These are phyloP conservation scores for Crotalus tigris DNA, from an alignment of 2,113 vertebrate species.

Conservation along the genomic window DNA sequence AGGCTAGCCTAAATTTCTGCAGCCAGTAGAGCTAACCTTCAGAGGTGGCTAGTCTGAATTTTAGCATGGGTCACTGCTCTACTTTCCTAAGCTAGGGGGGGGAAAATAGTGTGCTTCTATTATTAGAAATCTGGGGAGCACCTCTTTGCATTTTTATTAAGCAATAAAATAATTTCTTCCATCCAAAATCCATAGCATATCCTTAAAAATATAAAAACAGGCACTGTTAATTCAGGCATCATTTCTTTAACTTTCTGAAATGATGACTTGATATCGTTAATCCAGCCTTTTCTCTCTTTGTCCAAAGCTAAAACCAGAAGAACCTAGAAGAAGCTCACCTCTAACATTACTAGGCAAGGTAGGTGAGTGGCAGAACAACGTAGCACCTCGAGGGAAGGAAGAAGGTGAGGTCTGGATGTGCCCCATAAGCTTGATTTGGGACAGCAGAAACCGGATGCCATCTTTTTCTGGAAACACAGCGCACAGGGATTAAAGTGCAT, in stretches of 20 bases:
- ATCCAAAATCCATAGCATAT: background rate
- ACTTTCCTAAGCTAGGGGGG: background rate
- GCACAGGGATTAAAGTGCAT: constrained; percentile 46
- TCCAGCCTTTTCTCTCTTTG: background rate
- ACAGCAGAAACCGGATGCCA: background rate
- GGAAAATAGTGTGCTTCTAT: background rate
- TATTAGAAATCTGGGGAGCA: background rate
- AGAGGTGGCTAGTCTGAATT: background rate
- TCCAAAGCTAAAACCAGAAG: background rate
- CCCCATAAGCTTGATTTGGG: background rate
- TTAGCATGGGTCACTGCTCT: background rate
- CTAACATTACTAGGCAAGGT: background rate
- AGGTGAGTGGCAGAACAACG: background rate
- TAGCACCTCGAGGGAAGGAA: background rate
- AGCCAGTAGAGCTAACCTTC: background rate
- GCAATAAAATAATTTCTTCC: constrained; percentile 3
- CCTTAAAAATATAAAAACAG: constrained; percentile 3
- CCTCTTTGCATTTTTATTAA: background rate
- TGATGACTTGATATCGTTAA: background rate
- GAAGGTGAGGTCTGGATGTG: background rate
- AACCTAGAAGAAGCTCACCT: no score
- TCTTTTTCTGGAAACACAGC: constrained; percentile 20
- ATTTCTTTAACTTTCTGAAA: background rate
- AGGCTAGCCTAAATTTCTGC: no score
- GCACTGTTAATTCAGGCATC: background rate